These are phyloP conservation scores for Aphelocoma coerulescens DNA, from an alignment of 2,113 vertebrate genomes.

Conservation along the genomic window DNA sequence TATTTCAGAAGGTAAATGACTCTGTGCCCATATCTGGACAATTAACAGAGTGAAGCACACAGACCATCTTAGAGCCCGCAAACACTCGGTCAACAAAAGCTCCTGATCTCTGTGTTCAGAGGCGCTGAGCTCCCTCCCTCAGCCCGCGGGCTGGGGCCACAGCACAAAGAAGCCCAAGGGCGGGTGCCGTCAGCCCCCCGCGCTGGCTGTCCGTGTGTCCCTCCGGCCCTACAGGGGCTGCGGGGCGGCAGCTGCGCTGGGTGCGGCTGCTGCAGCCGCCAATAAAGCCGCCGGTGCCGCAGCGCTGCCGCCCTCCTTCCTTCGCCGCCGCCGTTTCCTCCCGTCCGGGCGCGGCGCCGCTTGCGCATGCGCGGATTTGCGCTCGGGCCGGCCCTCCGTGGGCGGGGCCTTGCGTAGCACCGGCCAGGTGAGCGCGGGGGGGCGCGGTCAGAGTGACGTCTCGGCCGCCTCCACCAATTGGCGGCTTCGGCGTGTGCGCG, in stretches of 20 bases:
- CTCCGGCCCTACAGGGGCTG: neutral
- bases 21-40: neutral
- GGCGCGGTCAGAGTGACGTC: neutral
- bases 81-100: fast-evolving
- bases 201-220: neutral
- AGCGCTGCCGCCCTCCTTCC: fast-evolving
- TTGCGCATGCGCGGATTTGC: neutral
- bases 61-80: neutral
- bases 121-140: no score
- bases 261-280: neutral
- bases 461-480: fast-evolving
- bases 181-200: neutral
- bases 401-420: neutral
- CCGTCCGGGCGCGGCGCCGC: fast-evolving
- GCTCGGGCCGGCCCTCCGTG: fast-evolving
- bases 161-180: neutral
- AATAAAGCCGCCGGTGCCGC: neutral
- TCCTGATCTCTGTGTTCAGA: fast-evolving
- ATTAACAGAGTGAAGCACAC: fast-evolving
- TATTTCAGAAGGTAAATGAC: neutral
- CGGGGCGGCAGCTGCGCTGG: neutral
- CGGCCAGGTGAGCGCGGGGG: neutral
- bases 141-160: neutral
- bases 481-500: neutral
- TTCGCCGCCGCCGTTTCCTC: fast-evolving